phyloP scores from a whole-genome alignment of 2,888 invertebrate genomes.

The Meliscaeva auricollis region DNA sequence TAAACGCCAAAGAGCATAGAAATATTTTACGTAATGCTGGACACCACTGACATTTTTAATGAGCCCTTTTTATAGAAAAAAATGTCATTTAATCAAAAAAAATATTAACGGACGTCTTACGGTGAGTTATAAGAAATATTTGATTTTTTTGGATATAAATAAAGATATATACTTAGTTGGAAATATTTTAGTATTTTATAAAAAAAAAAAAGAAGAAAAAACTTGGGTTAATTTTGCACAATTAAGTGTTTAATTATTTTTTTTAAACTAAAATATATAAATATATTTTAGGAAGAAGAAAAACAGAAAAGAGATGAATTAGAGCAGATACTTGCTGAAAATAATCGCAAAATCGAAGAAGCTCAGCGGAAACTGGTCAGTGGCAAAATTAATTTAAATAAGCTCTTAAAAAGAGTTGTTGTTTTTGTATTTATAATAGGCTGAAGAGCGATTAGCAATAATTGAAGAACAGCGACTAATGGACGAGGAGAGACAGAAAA shows the following conservation, averaged over 20 bases:
- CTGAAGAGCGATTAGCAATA: constrained; percentile 97
- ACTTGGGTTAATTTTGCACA: neutral
- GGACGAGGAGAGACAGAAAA: constrained; percentile 96
- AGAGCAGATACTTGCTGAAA: constrained; percentile 98
- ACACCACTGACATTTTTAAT: constrained; percentile 21
- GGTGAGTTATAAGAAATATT: constrained; percentile 20
- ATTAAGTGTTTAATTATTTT: neutral
- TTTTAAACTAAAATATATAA: neutral
- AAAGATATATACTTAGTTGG: constrained; percentile 3
- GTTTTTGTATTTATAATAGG: constrained; percentile 86
- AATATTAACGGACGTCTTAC: constrained; percentile 8
- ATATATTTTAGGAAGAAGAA: constrained; percentile 97
- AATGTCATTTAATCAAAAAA: constrained; percentile 8
- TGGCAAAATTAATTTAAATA: neutral
- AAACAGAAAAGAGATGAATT: constrained; percentile 97
- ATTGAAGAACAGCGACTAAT: constrained; percentile 98
- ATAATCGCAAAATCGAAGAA: constrained; percentile 98
- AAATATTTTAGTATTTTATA: neutral
- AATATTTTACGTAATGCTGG: neutral
- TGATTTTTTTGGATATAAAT: constrained; percentile 1
- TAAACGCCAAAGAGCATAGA: neutral
- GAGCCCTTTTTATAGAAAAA: constrained; percentile 14
- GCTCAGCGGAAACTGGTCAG: constrained; percentile 97
- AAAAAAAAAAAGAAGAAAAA: neutral
- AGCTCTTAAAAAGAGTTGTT: neutral